Evolutionary conservation across 2,797 vertebrate species (phyloP).

Genomic region (Myiothlypis coronata): DNA sequence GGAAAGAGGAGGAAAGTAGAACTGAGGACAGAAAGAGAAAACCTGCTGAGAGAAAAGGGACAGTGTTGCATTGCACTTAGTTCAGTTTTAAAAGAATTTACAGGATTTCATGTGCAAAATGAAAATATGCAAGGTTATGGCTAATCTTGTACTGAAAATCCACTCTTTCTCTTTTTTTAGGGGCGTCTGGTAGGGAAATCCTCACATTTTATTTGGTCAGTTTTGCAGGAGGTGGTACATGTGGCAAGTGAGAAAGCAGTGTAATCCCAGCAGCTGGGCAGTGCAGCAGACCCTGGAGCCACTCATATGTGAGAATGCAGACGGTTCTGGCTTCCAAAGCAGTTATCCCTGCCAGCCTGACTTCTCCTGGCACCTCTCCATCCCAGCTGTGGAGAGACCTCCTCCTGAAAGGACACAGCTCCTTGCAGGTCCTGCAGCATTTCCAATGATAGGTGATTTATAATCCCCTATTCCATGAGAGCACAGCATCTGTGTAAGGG

Average conservation of each 20-base stretch:
- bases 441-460: background rate
- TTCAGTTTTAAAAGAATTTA: background rate
- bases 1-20: background rate
- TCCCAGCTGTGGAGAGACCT: background rate
- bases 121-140: background rate
- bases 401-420: background rate
- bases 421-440: fast-evolving
- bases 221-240: background rate
- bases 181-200: background rate
- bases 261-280: background rate
- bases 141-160: background rate
- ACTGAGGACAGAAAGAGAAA: background rate
- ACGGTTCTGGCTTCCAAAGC: background rate
- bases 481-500: background rate
- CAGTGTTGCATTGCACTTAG: fast-evolving
- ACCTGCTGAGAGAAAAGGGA: background rate
- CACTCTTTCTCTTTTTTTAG: background rate
- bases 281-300: background rate
- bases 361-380: background rate
- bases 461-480: background rate
- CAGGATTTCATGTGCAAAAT: background rate
- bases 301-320: fast-evolving
- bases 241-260: background rate
- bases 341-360: background rate
- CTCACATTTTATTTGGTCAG: background rate